Base-by-base conservation (phyloP, 2,888 invertebrate genomes). In the Agonopterix subpropinquella region DNA sequence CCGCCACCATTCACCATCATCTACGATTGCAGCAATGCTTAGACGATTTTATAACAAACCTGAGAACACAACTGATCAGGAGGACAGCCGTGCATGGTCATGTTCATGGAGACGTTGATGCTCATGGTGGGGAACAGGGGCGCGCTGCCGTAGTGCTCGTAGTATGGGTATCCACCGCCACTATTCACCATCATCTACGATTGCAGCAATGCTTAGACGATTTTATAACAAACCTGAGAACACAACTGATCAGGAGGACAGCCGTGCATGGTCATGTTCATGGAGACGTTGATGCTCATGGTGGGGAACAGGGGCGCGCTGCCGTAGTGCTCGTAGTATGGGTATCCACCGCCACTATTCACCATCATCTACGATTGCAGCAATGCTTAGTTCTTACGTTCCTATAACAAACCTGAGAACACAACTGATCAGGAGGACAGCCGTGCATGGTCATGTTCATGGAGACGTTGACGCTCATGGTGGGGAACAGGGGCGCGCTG, bases 381-480 rank as follows among this genome's bases (percentile, higher is more conserved):
- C 28, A 28, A 28, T 18, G 4, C 18, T 18, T n/a, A n/a, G n/a
- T 15, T 3, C 2, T 15, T 15, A n/a, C n/a, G n/a, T n/a, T n/a
- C n/a, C n/a, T n/a, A n/a, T n/a, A n/a, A 47, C 61, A 59, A 73
- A 93, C 93, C 90, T 93, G 94, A 7, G 94, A 92, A 67, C 93
- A 94, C 1, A 91, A 80, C 61, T 92, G 89, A 56, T 92, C 92
- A 0, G 91, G 84, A 1, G 91, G 91, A 62, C 93, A 93, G 1
- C 93, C 93, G 58, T 96, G 96, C 94, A 98, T 97, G 50, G 98
- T 98, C 98, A 98, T 98, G 78, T 97, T 98, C 98, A 98, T 98
- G 62, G 95, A 96, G 0, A 98, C 97, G 73, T 98, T 98, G 58
- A 98, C 97, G 68, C 96, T 96, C 98, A 98, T 98, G 67, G 96